Base-by-base conservation (phyloP, 1,140 invertebrate genomes). In the Hirudo medicinalis region DNA sequence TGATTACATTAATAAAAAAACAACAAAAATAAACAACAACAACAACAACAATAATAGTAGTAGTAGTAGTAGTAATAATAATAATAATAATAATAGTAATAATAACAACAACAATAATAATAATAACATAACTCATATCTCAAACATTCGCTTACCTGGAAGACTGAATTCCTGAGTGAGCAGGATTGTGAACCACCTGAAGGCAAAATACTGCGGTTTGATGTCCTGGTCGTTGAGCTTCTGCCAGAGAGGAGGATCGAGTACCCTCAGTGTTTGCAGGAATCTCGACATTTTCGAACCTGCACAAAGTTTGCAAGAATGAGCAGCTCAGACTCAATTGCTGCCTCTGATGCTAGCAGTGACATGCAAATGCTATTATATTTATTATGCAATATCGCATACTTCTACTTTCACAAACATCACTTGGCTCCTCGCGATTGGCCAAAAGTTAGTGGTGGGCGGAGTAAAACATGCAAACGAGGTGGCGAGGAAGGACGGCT, bases 101-200 rank as follows among this genome's bases (percentile, higher is more conserved):
- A 29, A 69, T 43, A 69, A 25, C 27, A 49, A 15, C 27, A 11
- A 19, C 32, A 36, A 4, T 40, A 27, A 68, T 68, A 22, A n/a
- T 9, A 68, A 68, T n/a, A 27, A n/a, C 32, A 36, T 68, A 2
- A 25, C 11, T 40, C 20, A 49, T 36, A 2, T n/a, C n/a, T 25
- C 22, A 36, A 53, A 5, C 36, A 17, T 29, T 54, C 25, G 53
- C 68, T 54, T 54, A 80, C 80, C 80, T 72, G 95, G 95, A 72
- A 98, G 83, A 43, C 91, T 89, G 84, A 98, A 98, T 82, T 99
- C 95, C 85, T 99, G 96, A 27, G 93, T 96, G 2, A 99, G 83
- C 29, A 99, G 81, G n/a, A 99, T 82, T 0, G 93, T 97, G 20
- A 99, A 84, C 95, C 95, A 99, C 78, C 92, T 90, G 82, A 97